Evolutionary conservation across 2,797 vertebrate species (phyloP).

Genomic region (Tiaroga cobitis): DNA sequence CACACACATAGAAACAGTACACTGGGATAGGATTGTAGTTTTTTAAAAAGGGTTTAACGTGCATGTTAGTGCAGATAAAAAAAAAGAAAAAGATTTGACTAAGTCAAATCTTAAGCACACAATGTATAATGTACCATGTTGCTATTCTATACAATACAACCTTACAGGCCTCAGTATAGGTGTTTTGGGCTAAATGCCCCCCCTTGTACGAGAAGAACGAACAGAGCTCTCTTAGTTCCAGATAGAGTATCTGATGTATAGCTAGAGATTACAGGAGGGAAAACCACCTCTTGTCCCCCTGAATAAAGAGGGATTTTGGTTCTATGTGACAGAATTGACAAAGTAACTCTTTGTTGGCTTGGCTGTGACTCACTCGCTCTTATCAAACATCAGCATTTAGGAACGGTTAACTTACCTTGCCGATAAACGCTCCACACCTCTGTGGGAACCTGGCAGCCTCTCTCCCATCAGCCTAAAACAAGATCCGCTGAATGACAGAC

Average conservation of each 20-base stretch:
- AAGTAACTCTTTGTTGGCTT: slow-evolving; percentile 69
- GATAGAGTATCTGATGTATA: slow-evolving; percentile 48
- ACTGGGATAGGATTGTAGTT: background rate
- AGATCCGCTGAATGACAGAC: slow-evolving; percentile 66
- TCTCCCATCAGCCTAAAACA: slow-evolving; percentile 64
- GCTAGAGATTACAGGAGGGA: slow-evolving; percentile 60
- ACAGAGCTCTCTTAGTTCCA: slow-evolving; percentile 56
- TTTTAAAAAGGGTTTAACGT: background rate
- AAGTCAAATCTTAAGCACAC: background rate
- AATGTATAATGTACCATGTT: slow-evolving; percentile 37
- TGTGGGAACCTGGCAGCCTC: slow-evolving; percentile 69
- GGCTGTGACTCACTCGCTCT: slow-evolving; percentile 59
- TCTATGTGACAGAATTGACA: slow-evolving; percentile 65
- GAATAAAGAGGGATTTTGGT: slow-evolving; percentile 61
- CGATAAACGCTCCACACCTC: slow-evolving; percentile 58
- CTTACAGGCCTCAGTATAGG: slow-evolving; percentile 10
- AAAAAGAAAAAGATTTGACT: background rate
- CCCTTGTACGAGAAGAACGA: slow-evolving; percentile 25
- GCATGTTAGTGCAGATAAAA: background rate
- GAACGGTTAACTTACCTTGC: slow-evolving; percentile 68
- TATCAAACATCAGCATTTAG: slow-evolving; percentile 75
- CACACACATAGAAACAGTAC: background rate
- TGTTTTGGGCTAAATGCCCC: slow-evolving; percentile 17
- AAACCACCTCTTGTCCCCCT: slow-evolving; percentile 43
- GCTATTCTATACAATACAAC: slow-evolving; percentile 21